A percentile compares a stretch with the other conserved stretches of the same genome.
Evolutionary conservation across 2,888 invertebrate genomes (phyloP).

Genomic region (Acanthosepion esculentum): DNA sequence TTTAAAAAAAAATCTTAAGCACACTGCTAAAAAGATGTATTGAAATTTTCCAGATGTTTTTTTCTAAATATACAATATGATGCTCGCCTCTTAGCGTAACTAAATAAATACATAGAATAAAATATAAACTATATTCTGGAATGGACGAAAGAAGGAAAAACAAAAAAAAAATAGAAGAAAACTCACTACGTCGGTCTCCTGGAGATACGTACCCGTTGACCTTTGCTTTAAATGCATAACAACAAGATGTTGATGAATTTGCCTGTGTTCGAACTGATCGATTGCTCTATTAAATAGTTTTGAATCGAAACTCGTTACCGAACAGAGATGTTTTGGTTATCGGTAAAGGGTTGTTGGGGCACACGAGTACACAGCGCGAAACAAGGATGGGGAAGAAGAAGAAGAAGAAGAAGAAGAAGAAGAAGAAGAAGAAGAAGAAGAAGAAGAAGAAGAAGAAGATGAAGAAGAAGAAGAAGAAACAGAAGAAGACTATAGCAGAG

Average conservation of each 20-base stretch:
- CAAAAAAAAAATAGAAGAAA: neutral
- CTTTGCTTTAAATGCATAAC: neutral
- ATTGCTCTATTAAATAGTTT: neutral
- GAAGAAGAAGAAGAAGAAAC: neutral
- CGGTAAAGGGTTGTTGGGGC: neutral
- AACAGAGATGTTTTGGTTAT: constrained; percentile 13
- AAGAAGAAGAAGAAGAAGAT: neutral
- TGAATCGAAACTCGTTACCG: constrained; percentile 33
- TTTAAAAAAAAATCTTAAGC: too few species aligned
- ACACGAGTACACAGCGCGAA: neutral
- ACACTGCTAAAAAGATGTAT: too few species aligned
- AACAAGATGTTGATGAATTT: neutral
- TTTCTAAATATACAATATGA: neutral
- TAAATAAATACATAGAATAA: neutral
- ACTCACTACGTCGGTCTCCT: neutral
- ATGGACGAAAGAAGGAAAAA: neutral
- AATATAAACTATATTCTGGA: neutral
- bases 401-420: neutral
- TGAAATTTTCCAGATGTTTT: too few species aligned
- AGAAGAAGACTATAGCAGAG: too few species aligned
- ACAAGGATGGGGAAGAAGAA: neutral
- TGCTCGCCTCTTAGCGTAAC: neutral
- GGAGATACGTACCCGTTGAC: neutral
- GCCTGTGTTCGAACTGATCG: neutral
- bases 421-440: too few species aligned